Evolutionary conservation across 2,113 vertebrate species (phyloP).

Genomic region (Triplophysa dalaica): DNA sequence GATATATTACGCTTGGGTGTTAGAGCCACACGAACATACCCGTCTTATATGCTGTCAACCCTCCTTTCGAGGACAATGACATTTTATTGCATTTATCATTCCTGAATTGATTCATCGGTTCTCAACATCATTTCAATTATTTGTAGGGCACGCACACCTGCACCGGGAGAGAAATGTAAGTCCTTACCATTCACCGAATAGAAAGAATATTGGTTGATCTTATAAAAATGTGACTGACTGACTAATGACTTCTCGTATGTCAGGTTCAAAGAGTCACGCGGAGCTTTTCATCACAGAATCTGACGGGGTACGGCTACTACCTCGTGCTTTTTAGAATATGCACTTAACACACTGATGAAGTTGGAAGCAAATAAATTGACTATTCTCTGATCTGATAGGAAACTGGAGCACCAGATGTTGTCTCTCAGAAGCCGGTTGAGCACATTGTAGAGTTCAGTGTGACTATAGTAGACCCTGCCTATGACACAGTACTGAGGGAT

Average conservation of each 20-base stretch:
- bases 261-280: constrained; percentile 42
- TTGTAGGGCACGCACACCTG: constrained; percentile 36
- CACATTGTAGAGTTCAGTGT: constrained; percentile 86
- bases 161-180: constrained; percentile 44
- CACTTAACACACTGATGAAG: constrained; percentile 7
- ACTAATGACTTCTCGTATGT: constrained; percentile 25
- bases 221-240: constrained; percentile 23
- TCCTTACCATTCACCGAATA: neutral
- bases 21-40: constrained; percentile 32
- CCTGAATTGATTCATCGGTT: constrained; percentile 19
- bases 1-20: constrained; percentile 41
- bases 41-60: constrained; percentile 14
- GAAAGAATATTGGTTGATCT: constrained; percentile 13
- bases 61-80: constrained; percentile 25
- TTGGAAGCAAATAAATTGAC: constrained; percentile 30
- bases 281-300: constrained; percentile 24
- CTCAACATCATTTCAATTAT: constrained; percentile 18
- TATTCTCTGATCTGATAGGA: constrained; percentile 56
- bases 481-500: constrained; percentile 74
- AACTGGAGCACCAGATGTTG: constrained; percentile 64
- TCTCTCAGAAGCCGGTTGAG: constrained; percentile 72
- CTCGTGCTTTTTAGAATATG: constrained; percentile 17
- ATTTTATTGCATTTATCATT: constrained; percentile 33
- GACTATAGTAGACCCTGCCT: constrained; percentile 77
- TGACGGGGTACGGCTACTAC: constrained; percentile 33